Evolutionary conservation across 1,140 invertebrate species (phyloP).

Genomic region (Drosophila leontia): DNA sequence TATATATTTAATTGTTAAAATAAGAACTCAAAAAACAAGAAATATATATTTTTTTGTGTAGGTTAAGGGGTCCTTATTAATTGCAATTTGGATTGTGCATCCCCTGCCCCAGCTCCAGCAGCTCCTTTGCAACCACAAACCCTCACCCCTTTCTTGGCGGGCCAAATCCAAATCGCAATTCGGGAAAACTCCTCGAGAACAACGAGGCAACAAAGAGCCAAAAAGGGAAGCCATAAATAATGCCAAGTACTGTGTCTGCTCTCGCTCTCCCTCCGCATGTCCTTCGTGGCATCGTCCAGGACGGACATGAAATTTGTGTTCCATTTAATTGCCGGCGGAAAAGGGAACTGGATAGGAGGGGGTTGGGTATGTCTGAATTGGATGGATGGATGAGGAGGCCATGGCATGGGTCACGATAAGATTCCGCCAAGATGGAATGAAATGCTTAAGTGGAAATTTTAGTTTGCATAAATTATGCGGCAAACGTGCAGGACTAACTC

Average conservation of each 20-base stretch:
- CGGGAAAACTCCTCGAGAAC: slow-evolving; percentile 54
- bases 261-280: slow-evolving; percentile 34
- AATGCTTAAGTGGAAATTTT: slow-evolving; percentile 75
- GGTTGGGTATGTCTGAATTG: background rate
- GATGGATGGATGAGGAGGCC: background rate
- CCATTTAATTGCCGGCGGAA: slow-evolving; percentile 61
- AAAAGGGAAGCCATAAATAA: slow-evolving; percentile 72
- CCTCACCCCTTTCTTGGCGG: background rate
- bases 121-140: slow-evolving; percentile 11
- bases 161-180: slow-evolving; percentile 23
- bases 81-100: slow-evolving; percentile 62
- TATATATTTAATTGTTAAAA: background rate
- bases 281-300: slow-evolving; percentile 9
- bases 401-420: slow-evolving; percentile 25
- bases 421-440: slow-evolving; percentile 39
- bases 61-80: slow-evolving; percentile 54
- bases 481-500: slow-evolving; percentile 43
- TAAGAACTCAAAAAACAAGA: too few relatives aligned
- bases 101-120: background rate
- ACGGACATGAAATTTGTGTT: slow-evolving; percentile 60
- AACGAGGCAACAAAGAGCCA: slow-evolving; percentile 33
- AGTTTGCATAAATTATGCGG: slow-evolving; percentile 76
- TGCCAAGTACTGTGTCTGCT: slow-evolving; percentile 70
- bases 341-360: background rate
- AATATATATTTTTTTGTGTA: background rate